Evolutionary conservation across 2,113 vertebrate genomes (phyloP).

Genomic region (Takifugu bimaculatus): DNA sequence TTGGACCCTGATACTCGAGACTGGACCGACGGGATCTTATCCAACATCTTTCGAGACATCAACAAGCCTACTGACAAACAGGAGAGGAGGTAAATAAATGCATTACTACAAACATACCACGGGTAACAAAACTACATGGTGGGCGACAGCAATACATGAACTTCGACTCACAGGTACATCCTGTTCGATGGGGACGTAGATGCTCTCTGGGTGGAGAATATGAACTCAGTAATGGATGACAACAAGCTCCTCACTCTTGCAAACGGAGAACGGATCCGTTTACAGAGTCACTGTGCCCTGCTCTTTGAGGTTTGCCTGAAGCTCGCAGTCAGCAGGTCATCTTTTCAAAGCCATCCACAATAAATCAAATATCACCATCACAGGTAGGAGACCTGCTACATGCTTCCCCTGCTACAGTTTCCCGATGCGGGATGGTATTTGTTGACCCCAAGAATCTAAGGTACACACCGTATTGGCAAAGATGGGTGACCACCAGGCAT

Average conservation of each 20-base stretch:
- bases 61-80: slow-evolving; percentile 92
- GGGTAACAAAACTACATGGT: too few species aligned
- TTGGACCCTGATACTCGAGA: slow-evolving; percentile 89
- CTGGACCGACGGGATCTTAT: slow-evolving; percentile 96
- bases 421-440: slow-evolving; percentile 96
- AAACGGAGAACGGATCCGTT: slow-evolving; percentile 91
- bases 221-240: slow-evolving; percentile 99
- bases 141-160: too few species aligned
- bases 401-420: slow-evolving; percentile 95
- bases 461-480: slow-evolving; percentile 89
- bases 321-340: not conserved
- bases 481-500: slow-evolving; percentile 80
- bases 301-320: slow-evolving; percentile 84
- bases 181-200: slow-evolving; percentile 97
- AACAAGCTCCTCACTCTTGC: slow-evolving; percentile 93
- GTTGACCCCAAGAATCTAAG: slow-evolving; percentile 94
- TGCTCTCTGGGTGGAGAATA: slow-evolving; percentile 97
- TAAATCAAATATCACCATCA: not conserved
- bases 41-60: slow-evolving; percentile 94
- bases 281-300: slow-evolving; percentile 89
- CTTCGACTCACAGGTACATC: slow-evolving; percentile 81
- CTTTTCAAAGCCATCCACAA: not conserved
- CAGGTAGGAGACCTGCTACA: slow-evolving; percentile 96
- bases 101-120: not conserved
- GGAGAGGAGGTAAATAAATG: slow-evolving; percentile 79